These are phyloP conservation scores for Pseudocheirus occidentalis DNA, from an alignment of 2,797 vertebrate species.

Conservation along the genomic window DNA sequence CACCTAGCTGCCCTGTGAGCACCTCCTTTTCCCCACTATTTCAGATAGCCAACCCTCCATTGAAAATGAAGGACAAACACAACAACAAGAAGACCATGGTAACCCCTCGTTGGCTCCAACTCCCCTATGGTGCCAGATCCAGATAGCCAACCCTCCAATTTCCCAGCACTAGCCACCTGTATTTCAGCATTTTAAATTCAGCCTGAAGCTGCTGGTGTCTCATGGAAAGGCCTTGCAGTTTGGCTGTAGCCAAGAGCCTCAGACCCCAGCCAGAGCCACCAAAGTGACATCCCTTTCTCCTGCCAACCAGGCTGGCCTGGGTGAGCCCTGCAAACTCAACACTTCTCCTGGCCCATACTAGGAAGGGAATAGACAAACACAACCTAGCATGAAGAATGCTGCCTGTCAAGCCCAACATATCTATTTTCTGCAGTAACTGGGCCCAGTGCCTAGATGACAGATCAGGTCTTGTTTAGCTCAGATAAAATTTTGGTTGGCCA, in stretches of 20 bases:
- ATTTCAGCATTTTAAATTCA: neutral
- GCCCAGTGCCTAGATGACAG: conserved; percentile 35
- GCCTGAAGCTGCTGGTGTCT: neutral
- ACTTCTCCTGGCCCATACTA: neutral
- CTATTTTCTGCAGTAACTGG: conserved; percentile 45
- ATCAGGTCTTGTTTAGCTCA: conserved; percentile 35
- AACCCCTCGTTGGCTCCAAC: neutral
- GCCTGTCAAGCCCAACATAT: neutral
- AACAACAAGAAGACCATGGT: neutral
- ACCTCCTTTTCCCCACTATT: neutral
- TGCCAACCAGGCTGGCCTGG: conserved; percentile 8
- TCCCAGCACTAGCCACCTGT: neutral
- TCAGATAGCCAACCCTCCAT: neutral
- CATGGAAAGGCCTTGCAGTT: neutral
- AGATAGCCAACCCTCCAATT: neutral
- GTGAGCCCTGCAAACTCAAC: conserved; percentile 17
- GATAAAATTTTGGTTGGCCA: conserved; percentile 1
- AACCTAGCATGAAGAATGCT: neutral
- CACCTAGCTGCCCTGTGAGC: neutral
- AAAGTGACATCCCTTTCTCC: conserved; percentile 18
- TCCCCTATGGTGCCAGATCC: neutral
- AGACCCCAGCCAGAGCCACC: conserved; percentile 20
- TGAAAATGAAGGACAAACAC: too few relatives aligned
- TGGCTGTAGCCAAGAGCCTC: conserved; percentile 1
- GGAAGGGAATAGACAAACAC: conserved; percentile 28